These are phyloP conservation scores for Escarpia spicata DNA, from an alignment of 2,888 invertebrate genomes.

Conservation along the genomic window DNA sequence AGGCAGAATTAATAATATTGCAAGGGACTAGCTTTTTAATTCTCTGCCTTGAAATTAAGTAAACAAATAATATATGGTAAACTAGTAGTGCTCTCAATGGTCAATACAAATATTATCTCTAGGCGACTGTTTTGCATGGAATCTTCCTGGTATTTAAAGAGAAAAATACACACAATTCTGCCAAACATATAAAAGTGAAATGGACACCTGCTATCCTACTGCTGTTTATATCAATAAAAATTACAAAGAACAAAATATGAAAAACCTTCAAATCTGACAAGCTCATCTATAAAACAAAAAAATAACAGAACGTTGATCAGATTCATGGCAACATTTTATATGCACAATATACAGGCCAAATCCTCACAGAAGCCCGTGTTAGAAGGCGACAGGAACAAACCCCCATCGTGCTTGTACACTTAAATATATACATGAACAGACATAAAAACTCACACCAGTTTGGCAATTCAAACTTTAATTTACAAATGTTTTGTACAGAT, in stretches of 20 bases:
- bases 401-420: neutral
- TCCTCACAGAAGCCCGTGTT: neutral
- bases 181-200: neutral
- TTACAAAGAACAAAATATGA: neutral
- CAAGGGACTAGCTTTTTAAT: too few species aligned
- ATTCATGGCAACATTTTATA: neutral
- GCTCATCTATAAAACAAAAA: neutral
- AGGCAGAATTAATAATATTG: too few species aligned
- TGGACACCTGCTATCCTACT: neutral
- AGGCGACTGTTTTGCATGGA: too few species aligned
- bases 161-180: neutral
- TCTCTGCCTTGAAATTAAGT: too few species aligned
- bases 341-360: neutral
- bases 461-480: slow-evolving; percentile 3
- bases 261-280: neutral
- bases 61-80: too few species aligned
- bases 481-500: slow-evolving; percentile 16
- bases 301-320: neutral
- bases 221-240: neutral
- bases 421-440: neutral
- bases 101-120: too few species aligned
- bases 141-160: too few species aligned
- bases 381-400: neutral
- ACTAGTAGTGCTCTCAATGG: too few species aligned
- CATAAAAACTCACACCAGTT: neutral